Percentiles rank a stretch among this genome's conserved stretches.
Evolutionary conservation across 2,797 vertebrate species (phyloP).

Genomic region (Poecilia wingei): DNA sequence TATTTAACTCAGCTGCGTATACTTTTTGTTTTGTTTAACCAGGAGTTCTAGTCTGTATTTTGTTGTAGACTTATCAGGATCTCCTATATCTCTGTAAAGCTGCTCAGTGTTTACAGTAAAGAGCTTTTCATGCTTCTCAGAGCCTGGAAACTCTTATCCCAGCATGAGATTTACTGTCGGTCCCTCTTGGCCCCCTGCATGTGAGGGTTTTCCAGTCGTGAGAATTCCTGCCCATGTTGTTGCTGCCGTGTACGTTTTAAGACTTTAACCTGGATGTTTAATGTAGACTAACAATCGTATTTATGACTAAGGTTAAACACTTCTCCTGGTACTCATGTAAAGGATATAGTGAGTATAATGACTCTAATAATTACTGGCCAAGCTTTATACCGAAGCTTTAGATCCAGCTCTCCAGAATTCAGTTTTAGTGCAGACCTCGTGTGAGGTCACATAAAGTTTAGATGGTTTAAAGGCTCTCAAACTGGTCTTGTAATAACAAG

Average conservation of each 20-base stretch:
- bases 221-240: conserved; percentile 9
- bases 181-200: background rate
- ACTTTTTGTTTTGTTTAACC: conserved; percentile 17
- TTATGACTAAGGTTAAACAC: background rate
- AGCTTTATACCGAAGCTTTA: conserved; percentile 5
- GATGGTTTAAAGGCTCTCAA: conserved; percentile 3
- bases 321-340: background rate
- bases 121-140: conserved; percentile 16
- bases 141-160: conserved; percentile 56
- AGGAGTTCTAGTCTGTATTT: conserved; percentile 31
- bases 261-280: background rate
- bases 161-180: conserved; percentile 43
- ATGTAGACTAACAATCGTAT: background rate
- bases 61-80: conserved; percentile 40
- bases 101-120: conserved; percentile 37
- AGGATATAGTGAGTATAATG: conserved; percentile 1
- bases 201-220: conserved; percentile 3
- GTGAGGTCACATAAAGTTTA: background rate
- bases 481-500: background rate
- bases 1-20: conserved; percentile 24
- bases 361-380: background rate
- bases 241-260: conserved; percentile 10
- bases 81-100: conserved; percentile 20
- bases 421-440: background rate
- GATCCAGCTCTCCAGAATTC: background rate